A percentile compares a stretch with the other conserved stretches of the same genome.
Conservation (phyloP, 2,113 vertebrate genomes). For the Eurypyga helias region DNA sequence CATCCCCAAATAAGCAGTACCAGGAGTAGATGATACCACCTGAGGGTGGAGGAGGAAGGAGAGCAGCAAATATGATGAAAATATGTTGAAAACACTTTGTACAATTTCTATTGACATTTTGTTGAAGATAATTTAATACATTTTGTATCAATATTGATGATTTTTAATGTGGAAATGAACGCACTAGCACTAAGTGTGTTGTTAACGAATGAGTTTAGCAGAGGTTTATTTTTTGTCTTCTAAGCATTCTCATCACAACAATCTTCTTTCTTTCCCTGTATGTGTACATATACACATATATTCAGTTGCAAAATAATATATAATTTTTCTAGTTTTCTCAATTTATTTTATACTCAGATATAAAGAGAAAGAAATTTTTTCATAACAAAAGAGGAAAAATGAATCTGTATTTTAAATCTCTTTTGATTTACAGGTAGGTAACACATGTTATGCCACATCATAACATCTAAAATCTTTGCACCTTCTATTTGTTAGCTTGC, state of each 20-base stretch:
- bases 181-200: background rate
- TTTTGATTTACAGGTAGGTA: background rate
- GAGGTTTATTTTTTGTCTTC: background rate
- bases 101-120: background rate
- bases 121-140: background rate
- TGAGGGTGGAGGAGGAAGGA: accelerated
- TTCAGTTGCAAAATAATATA: background rate
- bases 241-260: background rate
- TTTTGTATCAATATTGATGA: background rate
- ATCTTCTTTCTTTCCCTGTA: accelerated
- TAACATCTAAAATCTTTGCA: background rate
- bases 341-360: background rate
- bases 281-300: background rate
- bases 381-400: background rate
- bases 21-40: background rate
- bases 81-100: background rate
- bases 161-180: background rate
- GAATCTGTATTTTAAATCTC: background rate
- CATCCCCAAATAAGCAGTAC: background rate
- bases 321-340: background rate
- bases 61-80: background rate
- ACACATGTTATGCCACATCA: background rate
- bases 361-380: background rate
- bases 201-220: background rate
- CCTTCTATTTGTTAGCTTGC: background rate